Evolutionary conservation across 2,797 vertebrate species (phyloP).

Genomic region (Cossypha caffra): DNA sequence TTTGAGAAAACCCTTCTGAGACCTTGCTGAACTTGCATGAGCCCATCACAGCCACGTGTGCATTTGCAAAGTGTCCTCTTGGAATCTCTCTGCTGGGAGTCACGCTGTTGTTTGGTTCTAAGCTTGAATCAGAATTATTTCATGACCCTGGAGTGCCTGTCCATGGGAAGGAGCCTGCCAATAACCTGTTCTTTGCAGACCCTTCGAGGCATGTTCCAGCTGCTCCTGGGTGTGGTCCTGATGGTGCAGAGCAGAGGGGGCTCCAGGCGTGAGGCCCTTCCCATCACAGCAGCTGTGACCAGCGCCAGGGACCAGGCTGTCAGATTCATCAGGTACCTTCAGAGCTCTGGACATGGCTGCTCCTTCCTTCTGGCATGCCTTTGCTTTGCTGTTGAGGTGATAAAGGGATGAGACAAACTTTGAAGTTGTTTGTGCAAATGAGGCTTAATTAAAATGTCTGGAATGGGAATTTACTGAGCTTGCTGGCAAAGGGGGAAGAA

Average conservation of each 20-base stretch:
- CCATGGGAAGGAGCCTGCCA: not conserved
- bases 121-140: not conserved
- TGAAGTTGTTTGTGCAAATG: conserved; percentile 19
- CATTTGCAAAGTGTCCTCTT: not conserved
- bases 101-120: fast-evolving
- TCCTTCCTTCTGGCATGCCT: not conserved
- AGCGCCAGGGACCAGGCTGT: conserved; percentile 81
- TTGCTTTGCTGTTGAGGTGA: not conserved
- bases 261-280: conserved; percentile 61
- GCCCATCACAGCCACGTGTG: not conserved
- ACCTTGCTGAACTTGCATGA: not conserved
- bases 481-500: not conserved
- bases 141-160: not conserved
- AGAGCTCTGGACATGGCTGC: not conserved
- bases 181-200: conserved; percentile 72
- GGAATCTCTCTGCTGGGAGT: not conserved
- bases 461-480: not conserved
- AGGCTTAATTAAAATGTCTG: conserved; percentile 35
- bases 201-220: conserved; percentile 81
- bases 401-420: conserved; percentile 25
- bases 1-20: not conserved
- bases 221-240: conserved; percentile 84
- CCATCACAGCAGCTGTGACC: conserved; percentile 71
- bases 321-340: conserved; percentile 87
- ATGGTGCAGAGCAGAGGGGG: conserved; percentile 80